phyloP scores from a whole-genome alignment of 2,888 invertebrate genomes.

The Anthophora plumipes region DNA sequence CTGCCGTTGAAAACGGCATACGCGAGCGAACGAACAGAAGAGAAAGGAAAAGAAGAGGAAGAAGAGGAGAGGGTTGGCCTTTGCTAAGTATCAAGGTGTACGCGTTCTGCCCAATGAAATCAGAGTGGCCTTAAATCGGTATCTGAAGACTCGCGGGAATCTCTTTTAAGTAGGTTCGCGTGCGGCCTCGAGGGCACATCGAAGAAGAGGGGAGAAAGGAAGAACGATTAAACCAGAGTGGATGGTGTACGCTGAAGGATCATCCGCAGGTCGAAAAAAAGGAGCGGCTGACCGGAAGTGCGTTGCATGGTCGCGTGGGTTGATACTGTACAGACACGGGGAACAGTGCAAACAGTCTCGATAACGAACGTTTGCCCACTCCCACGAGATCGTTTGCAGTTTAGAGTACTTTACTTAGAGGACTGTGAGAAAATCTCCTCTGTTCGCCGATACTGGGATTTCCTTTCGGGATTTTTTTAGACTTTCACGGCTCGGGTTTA shows the following conservation, averaged over 20 bases:
- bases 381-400: slow-evolving; percentile 32
- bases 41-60: neutral
- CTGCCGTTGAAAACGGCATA: slow-evolving; percentile 72
- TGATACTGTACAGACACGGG: slow-evolving; percentile 33
- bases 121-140: slow-evolving; percentile 9
- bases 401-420: slow-evolving; percentile 21
- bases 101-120: slow-evolving; percentile 10
- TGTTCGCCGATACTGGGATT: neutral
- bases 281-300: slow-evolving; percentile 52
- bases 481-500: too few species aligned
- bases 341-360: slow-evolving; percentile 43
- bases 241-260: neutral
- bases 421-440: slow-evolving; percentile 1
- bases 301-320: slow-evolving; percentile 34
- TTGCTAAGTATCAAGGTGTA: slow-evolving; percentile 12
- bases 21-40: neutral
- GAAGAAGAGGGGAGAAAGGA: too few species aligned
- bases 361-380: slow-evolving; percentile 53
- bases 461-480: too few species aligned
- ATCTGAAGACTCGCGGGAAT: neutral
- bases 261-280: neutral
- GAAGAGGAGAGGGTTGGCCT: slow-evolving; percentile 5
- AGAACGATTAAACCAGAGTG: too few species aligned
- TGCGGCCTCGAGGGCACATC: neutral
- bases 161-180: slow-evolving; percentile 9